A percentile compares a stretch with the other conserved stretches of the same genome.
phyloP scores from a whole-genome alignment of 1,140 invertebrate genomes.

The Drosophila lini region DNA sequence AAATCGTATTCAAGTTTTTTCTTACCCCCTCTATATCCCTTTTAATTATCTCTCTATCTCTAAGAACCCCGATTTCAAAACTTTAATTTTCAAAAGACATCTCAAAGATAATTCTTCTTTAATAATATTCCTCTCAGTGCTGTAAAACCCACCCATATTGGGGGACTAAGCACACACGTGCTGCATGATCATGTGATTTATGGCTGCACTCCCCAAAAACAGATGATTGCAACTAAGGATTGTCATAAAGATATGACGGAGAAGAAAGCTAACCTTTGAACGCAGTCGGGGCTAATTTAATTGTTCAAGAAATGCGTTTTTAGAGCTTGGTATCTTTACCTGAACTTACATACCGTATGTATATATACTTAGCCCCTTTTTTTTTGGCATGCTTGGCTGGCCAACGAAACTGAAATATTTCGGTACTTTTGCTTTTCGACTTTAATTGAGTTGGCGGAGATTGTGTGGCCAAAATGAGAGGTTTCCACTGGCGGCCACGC shows the following conservation, averaged over 20 bases:
- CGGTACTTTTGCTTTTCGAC: conserved; percentile 77
- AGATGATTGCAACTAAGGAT: conserved; percentile 45
- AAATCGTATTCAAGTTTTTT: too few relatives aligned
- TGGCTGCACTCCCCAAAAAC: conserved; percentile 31
- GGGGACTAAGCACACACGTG: conserved; percentile 28
- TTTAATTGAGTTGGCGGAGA: conserved; percentile 63
- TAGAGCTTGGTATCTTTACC: conserved; percentile 23
- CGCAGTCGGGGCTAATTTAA: conserved; percentile 42
- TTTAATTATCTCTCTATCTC: too few relatives aligned
- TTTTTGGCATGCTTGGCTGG: conserved; percentile 51
- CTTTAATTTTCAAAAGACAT: background rate
- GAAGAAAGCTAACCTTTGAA: conserved; percentile 49
- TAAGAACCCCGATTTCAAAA: background rate
- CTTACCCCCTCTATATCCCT: too few relatives aligned
- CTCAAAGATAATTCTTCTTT: background rate
- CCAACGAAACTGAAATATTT: conserved; percentile 74
- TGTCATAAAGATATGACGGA: conserved; percentile 48
- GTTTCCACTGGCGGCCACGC: conserved; percentile 63
- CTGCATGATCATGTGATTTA: conserved; percentile 69
- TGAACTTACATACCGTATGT: background rate
- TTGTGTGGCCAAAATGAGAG: conserved; percentile 29
- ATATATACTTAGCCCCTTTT: conserved; percentile 10
- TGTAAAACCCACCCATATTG: background rate
- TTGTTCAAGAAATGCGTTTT: conserved; percentile 30
- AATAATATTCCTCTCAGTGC: conserved; percentile 13